Percentiles rank a stretch among this genome's conserved stretches.
Evolutionary conservation across 2,888 invertebrate species (phyloP).

Genomic region (Agrochola lychnidis): DNA sequence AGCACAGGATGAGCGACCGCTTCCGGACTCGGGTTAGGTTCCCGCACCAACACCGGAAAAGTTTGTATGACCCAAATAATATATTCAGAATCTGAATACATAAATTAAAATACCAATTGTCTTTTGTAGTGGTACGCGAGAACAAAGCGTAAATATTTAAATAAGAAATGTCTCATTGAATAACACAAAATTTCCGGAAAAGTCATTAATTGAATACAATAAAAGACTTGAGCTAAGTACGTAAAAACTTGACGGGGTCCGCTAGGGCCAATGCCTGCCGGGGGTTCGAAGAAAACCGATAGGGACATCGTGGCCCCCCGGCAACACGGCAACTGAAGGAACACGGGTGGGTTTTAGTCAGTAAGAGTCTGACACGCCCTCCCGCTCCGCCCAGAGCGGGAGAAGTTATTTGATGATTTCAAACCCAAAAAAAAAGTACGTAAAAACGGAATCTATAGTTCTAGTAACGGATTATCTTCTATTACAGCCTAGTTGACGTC

Average conservation of each 20-base stretch:
- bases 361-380: too few species aligned
- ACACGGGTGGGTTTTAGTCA: too few species aligned
- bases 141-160: background rate
- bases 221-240: background rate
- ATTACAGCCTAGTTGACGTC: background rate
- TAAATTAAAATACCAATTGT: slow-evolving; percentile 26
- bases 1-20: slow-evolving; percentile 1
- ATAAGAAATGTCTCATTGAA: background rate
- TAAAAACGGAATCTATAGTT: background rate
- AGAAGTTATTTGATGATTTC: too few species aligned
- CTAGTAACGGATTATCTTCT: background rate
- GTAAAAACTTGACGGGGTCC: too few species aligned
- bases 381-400: too few species aligned
- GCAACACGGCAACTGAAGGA: too few species aligned
- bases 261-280: too few species aligned
- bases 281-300: too few species aligned
- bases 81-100: slow-evolving; percentile 9
- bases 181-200: background rate
- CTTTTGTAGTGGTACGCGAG: background rate
- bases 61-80: slow-evolving; percentile 21
- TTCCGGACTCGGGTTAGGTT: slow-evolving; percentile 22
- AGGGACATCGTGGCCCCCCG: too few species aligned
- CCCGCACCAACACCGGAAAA: slow-evolving; percentile 38
- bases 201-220: background rate
- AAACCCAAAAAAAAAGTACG: too few species aligned